Conservation (phyloP, 1,140 invertebrate species). For the Vanessa tameamea region DNA sequence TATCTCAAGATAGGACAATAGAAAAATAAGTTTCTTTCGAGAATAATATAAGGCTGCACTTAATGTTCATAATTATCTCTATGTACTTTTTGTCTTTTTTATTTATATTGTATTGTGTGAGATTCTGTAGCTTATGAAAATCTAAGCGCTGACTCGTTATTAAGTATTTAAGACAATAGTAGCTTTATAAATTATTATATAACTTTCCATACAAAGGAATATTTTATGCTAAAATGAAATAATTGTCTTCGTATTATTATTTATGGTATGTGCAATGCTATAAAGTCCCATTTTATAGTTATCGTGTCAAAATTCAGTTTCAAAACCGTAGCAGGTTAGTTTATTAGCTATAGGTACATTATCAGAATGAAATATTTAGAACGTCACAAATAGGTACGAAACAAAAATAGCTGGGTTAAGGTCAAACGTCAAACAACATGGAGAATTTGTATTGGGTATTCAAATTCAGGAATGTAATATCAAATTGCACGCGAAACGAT, state of each 20-base stretch:
- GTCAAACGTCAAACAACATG: constrained; percentile 32
- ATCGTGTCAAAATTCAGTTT: constrained; percentile 1
- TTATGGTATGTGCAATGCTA: background rate
- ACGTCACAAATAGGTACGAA: constrained; percentile 24
- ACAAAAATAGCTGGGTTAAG: constrained; percentile 30
- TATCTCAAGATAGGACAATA: too few relatives aligned
- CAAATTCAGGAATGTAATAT: constrained; percentile 23
- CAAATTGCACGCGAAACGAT: constrained; percentile 18
- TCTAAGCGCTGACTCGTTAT: too few relatives aligned
- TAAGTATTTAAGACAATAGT: too few relatives aligned
- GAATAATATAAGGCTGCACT: too few relatives aligned
- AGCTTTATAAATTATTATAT: too few relatives aligned
- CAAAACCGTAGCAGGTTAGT: background rate
- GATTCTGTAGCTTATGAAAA: too few relatives aligned
- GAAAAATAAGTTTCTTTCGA: too few relatives aligned
- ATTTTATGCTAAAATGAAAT: background rate
- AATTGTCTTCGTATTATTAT: background rate
- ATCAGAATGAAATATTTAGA: constrained; percentile 20
- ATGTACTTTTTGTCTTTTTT: too few relatives aligned
- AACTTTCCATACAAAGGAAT: too few relatives aligned
- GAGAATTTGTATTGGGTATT: constrained; percentile 27
- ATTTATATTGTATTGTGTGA: too few relatives aligned
- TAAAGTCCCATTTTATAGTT: background rate
- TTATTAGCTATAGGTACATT: background rate
- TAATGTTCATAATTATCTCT: too few relatives aligned